A percentile compares a stretch with the other conserved stretches of the same genome.
phyloP scores from a whole-genome alignment of 1,140 invertebrate genomes.

The Euschistus heros region DNA sequence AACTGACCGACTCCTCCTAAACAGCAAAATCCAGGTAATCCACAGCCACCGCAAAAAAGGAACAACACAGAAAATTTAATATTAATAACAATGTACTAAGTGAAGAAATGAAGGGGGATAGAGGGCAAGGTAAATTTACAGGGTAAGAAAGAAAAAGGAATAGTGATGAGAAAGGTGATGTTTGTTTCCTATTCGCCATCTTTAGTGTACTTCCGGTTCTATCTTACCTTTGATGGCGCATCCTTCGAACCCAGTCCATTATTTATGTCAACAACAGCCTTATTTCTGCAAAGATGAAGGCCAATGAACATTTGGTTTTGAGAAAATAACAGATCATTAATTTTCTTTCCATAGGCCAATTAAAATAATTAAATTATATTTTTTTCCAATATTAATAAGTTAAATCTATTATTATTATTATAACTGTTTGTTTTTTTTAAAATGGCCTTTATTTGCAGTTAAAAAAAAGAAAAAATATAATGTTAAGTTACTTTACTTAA shows the following conservation, averaged over 20 bases:
- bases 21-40: slow-evolving; percentile 48
- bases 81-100: slow-evolving; percentile 30
- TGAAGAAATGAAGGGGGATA: neutral
- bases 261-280: slow-evolving; percentile 20
- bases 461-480: slow-evolving; percentile 10
- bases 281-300: slow-evolving; percentile 28
- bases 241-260: slow-evolving; percentile 23
- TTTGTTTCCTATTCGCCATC: slow-evolving; percentile 11
- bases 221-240: slow-evolving; percentile 24
- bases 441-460: slow-evolving; percentile 17
- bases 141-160: slow-evolving; percentile 2
- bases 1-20: slow-evolving; percentile 47
- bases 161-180: slow-evolving; percentile 8
- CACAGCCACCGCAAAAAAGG: slow-evolving; percentile 43
- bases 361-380: neutral
- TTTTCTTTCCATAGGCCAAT: slow-evolving; percentile 13
- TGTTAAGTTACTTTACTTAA: neutral
- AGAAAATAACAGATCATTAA: slow-evolving; percentile 10
- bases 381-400: neutral
- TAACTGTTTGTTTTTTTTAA: slow-evolving; percentile 1
- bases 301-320: slow-evolving; percentile 25
- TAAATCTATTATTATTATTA: too few relatives aligned
- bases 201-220: slow-evolving; percentile 11
- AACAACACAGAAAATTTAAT: slow-evolving; percentile 37
- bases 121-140: neutral